A percentile compares a stretch with the other conserved stretches of the same genome.
Conservation (phyloP, 1,140 invertebrate genomes). For the Sycophila sp. region DNA sequence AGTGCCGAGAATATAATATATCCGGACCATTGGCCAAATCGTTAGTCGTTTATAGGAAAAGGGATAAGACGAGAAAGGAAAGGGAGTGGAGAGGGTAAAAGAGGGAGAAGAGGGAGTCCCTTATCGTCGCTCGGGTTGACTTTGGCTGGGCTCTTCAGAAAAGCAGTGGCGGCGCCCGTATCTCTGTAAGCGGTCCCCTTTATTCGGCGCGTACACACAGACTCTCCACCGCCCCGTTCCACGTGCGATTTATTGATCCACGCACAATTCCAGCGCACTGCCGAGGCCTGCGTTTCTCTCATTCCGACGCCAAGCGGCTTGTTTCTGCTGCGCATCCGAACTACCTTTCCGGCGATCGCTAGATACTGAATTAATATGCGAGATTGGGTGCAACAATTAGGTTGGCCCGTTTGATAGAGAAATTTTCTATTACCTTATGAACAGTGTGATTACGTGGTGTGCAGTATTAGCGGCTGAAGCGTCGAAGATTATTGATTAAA, state of each 20-base stretch:
- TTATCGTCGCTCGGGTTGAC: slow-evolving; percentile 28
- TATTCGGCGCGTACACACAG: slow-evolving; percentile 51
- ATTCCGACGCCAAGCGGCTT: neutral
- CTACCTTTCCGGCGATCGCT: too few species aligned
- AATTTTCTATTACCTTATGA: too few species aligned
- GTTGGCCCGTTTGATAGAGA: too few species aligned
- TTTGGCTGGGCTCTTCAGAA: slow-evolving; percentile 6
- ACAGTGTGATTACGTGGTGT: too few species aligned
- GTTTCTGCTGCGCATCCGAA: too few species aligned
- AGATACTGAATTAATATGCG: too few species aligned
- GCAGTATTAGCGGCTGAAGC: too few species aligned
- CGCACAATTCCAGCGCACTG: slow-evolving; percentile 53
- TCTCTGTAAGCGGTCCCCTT: slow-evolving; percentile 50
- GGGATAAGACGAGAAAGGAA: slow-evolving; percentile 2
- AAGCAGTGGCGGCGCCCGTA: neutral
- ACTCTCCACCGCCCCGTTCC: slow-evolving; percentile 45
- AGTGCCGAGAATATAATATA: neutral
- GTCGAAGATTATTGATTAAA: too few species aligned
- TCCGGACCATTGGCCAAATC: slow-evolving; percentile 29
- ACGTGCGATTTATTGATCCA: slow-evolving; percentile 66
- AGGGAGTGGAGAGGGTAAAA: neutral
- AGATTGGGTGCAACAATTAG: too few species aligned
- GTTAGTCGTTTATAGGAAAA: slow-evolving; percentile 27
- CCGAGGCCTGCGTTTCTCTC: slow-evolving; percentile 38
- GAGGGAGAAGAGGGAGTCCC: neutral